Evolutionary conservation across 2,113 vertebrate species (phyloP).

Genomic region (Catharus fuscescens): DNA sequence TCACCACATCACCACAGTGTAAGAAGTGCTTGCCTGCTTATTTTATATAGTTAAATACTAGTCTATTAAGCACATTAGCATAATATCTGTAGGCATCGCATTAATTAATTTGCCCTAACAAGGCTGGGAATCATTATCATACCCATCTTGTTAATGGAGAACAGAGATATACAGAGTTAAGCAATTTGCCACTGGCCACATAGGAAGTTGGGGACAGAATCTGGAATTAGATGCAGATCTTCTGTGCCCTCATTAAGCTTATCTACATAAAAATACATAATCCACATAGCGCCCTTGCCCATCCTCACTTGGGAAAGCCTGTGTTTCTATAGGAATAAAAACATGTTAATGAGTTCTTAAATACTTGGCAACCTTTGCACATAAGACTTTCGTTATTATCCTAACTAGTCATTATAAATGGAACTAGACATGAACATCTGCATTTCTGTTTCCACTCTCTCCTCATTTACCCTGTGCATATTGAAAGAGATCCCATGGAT

Average conservation of each 20-base stretch:
- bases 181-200: slow-evolving; percentile 60
- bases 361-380: neutral
- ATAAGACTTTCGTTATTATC: slow-evolving; percentile 21
- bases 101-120: slow-evolving; percentile 67
- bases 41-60: slow-evolving; percentile 28
- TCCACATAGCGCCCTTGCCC: slow-evolving; percentile 14
- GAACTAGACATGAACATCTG: slow-evolving; percentile 4
- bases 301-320: neutral
- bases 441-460: neutral
- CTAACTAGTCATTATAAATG: slow-evolving; percentile 7
- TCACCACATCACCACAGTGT: neutral
- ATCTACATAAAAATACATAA: slow-evolving; percentile 41
- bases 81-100: slow-evolving; percentile 48
- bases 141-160: slow-evolving; percentile 58
- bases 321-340: slow-evolving; percentile 26
- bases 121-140: slow-evolving; percentile 59
- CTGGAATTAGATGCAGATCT: slow-evolving; percentile 38
- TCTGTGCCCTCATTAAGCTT: slow-evolving; percentile 48
- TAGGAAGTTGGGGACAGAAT: slow-evolving; percentile 49
- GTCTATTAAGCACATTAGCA: slow-evolving; percentile 47
- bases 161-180: slow-evolving; percentile 50
- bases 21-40: slow-evolving; percentile 3
- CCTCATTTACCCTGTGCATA: neutral
- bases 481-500: neutral
- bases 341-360: slow-evolving; percentile 24